Conservation (phyloP, 2,113 vertebrate genomes). For the Furnarius figulus region DNA sequence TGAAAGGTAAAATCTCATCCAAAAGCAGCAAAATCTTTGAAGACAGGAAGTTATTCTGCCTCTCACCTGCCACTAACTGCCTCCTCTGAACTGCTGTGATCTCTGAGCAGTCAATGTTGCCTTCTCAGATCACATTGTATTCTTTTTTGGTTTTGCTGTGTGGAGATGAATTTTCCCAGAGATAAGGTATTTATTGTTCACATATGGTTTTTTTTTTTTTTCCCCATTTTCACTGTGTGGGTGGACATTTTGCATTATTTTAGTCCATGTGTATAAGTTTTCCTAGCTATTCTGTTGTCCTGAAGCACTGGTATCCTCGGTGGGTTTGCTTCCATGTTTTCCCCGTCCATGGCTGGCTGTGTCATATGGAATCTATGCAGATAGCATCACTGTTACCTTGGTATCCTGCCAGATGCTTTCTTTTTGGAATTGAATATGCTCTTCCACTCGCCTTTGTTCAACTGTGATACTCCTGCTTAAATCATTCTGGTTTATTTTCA, state of each 20-base stretch:
- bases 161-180: neutral
- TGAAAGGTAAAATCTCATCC: neutral
- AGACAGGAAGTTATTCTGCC: neutral
- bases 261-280: neutral
- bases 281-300: neutral
- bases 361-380: neutral
- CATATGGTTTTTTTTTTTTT: neutral
- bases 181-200: slow-evolving; percentile 1
- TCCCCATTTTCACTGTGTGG: neutral
- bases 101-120: neutral
- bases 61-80: slow-evolving; percentile 1
- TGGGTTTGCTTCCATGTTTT: slow-evolving; percentile 22
- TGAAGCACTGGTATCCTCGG: neutral
- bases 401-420: slow-evolving; percentile 8
- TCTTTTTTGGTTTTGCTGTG: slow-evolving; percentile 16
- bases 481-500: slow-evolving; percentile 36
- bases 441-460: neutral
- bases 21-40: neutral
- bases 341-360: neutral
- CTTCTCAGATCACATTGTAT: neutral
- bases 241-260: neutral
- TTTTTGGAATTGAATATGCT: neutral
- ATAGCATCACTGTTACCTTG: slow-evolving; percentile 13
- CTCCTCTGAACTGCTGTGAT: neutral
- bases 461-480: slow-evolving; percentile 22